These are phyloP conservation scores for Argyrosomus japonicus DNA, from an alignment of 2,113 vertebrate species.

Conservation along the genomic window DNA sequence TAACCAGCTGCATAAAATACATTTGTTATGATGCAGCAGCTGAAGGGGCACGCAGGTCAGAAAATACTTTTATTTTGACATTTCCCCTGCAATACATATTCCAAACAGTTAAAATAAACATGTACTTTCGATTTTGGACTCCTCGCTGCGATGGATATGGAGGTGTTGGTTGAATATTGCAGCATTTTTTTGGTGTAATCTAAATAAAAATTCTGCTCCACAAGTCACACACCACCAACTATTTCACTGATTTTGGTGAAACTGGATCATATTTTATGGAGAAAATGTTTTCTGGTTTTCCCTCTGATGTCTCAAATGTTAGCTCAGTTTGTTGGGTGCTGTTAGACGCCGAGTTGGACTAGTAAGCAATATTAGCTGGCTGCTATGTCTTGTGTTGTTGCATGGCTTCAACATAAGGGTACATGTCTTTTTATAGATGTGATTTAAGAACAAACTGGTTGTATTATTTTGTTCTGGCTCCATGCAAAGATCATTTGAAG, in stretches of 20 bases:
- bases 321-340: too few relatives aligned
- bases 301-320: too few relatives aligned
- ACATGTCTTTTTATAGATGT: neutral
- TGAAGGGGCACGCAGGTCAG: neutral
- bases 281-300: too few relatives aligned
- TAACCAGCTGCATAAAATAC: constrained; percentile 3
- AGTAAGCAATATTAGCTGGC: too few relatives aligned
- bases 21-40: constrained; percentile 21
- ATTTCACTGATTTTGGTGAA: too few relatives aligned
- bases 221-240: too few relatives aligned
- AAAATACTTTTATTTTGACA: neutral
- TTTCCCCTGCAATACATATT: neutral
- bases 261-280: too few relatives aligned
- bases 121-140: neutral
- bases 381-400: too few relatives aligned
- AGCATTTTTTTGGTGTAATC: neutral
- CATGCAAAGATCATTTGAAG: neutral
- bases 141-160: neutral
- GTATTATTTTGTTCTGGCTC: neutral
- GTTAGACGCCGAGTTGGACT: too few relatives aligned
- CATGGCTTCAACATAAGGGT: too few relatives aligned
- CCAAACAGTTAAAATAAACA: neutral
- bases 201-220: neutral
- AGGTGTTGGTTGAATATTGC: neutral
- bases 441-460: neutral